Percentiles rank a stretch among this genome's conserved stretches.
Evolutionary conservation across 2,888 invertebrate genomes (phyloP).

Genomic region (Acleris holmiana): DNA sequence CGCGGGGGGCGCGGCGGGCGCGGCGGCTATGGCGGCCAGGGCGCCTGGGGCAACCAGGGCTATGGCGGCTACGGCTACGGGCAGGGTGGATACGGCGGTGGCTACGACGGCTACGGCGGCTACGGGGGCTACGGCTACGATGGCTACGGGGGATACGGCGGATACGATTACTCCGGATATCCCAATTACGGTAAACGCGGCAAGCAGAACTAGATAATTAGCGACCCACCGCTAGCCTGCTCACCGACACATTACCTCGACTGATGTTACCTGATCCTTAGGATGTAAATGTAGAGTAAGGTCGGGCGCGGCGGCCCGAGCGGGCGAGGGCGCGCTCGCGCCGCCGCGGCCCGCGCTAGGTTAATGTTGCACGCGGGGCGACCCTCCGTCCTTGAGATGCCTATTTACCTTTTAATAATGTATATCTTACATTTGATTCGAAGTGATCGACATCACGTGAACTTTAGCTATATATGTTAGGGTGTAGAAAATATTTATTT

Average conservation of each 20-base stretch:
- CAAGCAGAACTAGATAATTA: slow-evolving; percentile 78
- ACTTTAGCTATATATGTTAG: slow-evolving; percentile 82
- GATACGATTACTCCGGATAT: slow-evolving; percentile 92
- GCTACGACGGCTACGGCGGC: slow-evolving; percentile 90
- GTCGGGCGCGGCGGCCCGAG: slow-evolving; percentile 43
- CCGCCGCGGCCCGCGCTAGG: slow-evolving; percentile 51
- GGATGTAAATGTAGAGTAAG: slow-evolving; percentile 79
- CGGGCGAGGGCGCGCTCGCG: slow-evolving; percentile 23
- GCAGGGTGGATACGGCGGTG: slow-evolving; percentile 88
- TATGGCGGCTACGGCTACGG: slow-evolving; percentile 89
- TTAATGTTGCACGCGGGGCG: slow-evolving; percentile 72
- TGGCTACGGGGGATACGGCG: slow-evolving; percentile 91
- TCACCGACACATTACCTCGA: slow-evolving; percentile 84
- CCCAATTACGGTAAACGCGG: slow-evolving; percentile 91
- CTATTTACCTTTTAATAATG: slow-evolving; percentile 74
- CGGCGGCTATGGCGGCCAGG: slow-evolving; percentile 87
- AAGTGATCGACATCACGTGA: slow-evolving; percentile 80
- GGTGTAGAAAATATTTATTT: slow-evolving; percentile 85
- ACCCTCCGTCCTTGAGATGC: slow-evolving; percentile 80
- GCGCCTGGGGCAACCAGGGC: slow-evolving; percentile 87
- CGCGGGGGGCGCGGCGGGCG: slow-evolving; percentile 89
- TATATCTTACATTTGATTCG: slow-evolving; percentile 64
- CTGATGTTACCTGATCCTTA: slow-evolving; percentile 83
- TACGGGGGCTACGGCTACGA: slow-evolving; percentile 90
- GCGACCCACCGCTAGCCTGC: slow-evolving; percentile 70